phyloP scores from a whole-genome alignment of 1,140 invertebrate species.

The Vanessa atalanta region DNA sequence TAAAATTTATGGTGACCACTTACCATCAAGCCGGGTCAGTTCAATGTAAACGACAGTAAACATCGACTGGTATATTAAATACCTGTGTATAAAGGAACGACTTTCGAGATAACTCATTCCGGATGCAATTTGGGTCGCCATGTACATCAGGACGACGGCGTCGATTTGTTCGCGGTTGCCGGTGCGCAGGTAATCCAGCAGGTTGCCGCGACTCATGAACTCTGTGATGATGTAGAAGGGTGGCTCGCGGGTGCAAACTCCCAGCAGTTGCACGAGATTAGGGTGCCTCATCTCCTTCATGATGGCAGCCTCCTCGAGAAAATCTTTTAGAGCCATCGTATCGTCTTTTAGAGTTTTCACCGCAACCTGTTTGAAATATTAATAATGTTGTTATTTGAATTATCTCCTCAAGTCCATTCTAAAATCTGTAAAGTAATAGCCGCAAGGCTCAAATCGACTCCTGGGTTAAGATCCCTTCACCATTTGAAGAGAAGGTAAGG shows the following conservation, averaged over 20 bases:
- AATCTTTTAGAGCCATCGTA: constrained; percentile 99
- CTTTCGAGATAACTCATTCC: constrained; percentile 99
- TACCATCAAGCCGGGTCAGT: no score
- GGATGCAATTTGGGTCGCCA: constrained; percentile 99
- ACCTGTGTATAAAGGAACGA: constrained; percentile 97
- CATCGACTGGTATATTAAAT: constrained; percentile 20
- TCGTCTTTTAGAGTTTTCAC: constrained; percentile 99
- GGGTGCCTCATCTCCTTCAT: constrained; percentile 99
- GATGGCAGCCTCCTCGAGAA: constrained; percentile 98
- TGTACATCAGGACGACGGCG: constrained; percentile 98
- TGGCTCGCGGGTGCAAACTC: constrained; percentile 98
- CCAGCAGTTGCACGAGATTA: constrained; percentile 98
- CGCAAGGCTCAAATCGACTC: no score
- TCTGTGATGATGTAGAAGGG: constrained; percentile 99
- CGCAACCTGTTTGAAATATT: constrained; percentile 82
- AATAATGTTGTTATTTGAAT: no score
- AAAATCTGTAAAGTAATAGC: no score
- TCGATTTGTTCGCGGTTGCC: constrained; percentile 94
- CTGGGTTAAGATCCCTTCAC: no score
- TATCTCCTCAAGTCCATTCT: no score
- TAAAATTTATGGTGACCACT: no score
- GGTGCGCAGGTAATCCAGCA: constrained; percentile 96
- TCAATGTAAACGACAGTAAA: no score
- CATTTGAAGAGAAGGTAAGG: no score
- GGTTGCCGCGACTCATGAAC: constrained; percentile 99